Evolutionary conservation across 2,113 vertebrate genomes (phyloP).

Genomic region (Ascaphus truei): DNA sequence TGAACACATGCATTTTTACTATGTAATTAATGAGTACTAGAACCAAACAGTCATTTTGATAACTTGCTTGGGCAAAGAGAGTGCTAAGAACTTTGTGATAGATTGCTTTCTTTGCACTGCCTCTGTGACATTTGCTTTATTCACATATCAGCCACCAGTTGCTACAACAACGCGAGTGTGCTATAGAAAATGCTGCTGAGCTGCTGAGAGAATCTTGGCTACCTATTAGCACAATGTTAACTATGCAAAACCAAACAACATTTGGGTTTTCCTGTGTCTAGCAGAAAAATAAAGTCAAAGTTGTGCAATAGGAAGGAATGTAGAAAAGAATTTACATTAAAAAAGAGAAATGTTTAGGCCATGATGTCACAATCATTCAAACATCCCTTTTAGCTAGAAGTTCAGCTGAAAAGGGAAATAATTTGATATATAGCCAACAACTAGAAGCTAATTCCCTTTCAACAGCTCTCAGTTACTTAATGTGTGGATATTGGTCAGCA

Average conservation of each 20-base stretch:
- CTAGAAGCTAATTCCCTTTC: slow-evolving; percentile 45
- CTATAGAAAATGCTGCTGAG: slow-evolving; percentile 78
- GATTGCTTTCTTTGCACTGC: slow-evolving; percentile 63
- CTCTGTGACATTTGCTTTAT: slow-evolving; percentile 83
- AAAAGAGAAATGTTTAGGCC: slow-evolving; percentile 65
- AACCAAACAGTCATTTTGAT: slow-evolving; percentile 68
- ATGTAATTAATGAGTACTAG: slow-evolving; percentile 52
- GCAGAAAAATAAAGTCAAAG: slow-evolving; percentile 55
- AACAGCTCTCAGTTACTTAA: slow-evolving; percentile 41
- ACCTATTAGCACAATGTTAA: slow-evolving; percentile 81
- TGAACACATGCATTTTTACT: slow-evolving; percentile 39
- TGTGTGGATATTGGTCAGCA: slow-evolving; percentile 30
- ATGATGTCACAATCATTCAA: slow-evolving; percentile 71
- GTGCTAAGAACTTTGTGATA: slow-evolving; percentile 70
- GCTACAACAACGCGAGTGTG: slow-evolving; percentile 74
- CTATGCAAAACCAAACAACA: slow-evolving; percentile 81
- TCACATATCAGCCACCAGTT: slow-evolving; percentile 75
- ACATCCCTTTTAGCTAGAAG: slow-evolving; percentile 57
- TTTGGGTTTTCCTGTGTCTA: slow-evolving; percentile 72
- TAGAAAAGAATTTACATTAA: slow-evolving; percentile 77
- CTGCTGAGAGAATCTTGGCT: slow-evolving; percentile 71
- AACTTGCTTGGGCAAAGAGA: slow-evolving; percentile 73
- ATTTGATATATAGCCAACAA: slow-evolving; percentile 51
- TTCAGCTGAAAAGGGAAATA: slow-evolving; percentile 52
- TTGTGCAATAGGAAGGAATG: slow-evolving; percentile 65